Percentiles rank a stretch among this genome's conserved stretches.
Conservation (phyloP, 2,797 vertebrate species). For the Coracias cyanogaster region DNA sequence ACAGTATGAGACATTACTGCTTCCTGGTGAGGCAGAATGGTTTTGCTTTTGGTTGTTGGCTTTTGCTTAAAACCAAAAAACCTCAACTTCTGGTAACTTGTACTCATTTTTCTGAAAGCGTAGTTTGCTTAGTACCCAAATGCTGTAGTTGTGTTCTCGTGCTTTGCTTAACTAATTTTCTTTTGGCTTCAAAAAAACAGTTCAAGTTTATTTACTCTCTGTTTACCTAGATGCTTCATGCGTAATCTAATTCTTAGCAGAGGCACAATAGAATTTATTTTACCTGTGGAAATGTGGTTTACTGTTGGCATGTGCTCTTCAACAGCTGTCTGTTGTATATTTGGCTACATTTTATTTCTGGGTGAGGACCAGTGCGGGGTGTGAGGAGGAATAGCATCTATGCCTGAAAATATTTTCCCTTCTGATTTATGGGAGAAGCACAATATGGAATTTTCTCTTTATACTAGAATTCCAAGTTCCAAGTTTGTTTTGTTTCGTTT, state of each 20-base stretch:
- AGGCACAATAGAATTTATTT: slow-evolving; percentile 33
- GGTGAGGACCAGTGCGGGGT: neutral
- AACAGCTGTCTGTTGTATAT: slow-evolving; percentile 33
- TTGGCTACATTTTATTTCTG: slow-evolving; percentile 38
- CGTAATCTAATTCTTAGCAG: slow-evolving; percentile 18
- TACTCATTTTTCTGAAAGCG: neutral
- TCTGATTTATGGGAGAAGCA: neutral
- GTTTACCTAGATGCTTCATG: slow-evolving; percentile 8
- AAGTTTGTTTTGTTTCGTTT: too few relatives aligned
- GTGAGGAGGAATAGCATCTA: neutral
- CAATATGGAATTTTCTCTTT: neutral
- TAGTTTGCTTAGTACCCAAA: neutral
- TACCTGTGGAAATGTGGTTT: slow-evolving; percentile 39
- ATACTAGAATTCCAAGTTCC: neutral
- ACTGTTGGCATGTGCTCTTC: slow-evolving; percentile 16
- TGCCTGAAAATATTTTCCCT: slow-evolving; percentile 17
- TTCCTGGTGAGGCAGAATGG: neutral
- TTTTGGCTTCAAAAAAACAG: neutral
- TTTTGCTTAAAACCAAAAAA: neutral
- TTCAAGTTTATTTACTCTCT: slow-evolving; percentile 38
- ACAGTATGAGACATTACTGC: neutral
- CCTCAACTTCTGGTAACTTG: neutral
- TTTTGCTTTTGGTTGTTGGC: neutral
- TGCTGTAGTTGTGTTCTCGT: neutral
- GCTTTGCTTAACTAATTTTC: slow-evolving; percentile 10